Evolutionary conservation across 1,140 invertebrate species (phyloP).

Genomic region (Tetranychus cinnabarinus): DNA sequence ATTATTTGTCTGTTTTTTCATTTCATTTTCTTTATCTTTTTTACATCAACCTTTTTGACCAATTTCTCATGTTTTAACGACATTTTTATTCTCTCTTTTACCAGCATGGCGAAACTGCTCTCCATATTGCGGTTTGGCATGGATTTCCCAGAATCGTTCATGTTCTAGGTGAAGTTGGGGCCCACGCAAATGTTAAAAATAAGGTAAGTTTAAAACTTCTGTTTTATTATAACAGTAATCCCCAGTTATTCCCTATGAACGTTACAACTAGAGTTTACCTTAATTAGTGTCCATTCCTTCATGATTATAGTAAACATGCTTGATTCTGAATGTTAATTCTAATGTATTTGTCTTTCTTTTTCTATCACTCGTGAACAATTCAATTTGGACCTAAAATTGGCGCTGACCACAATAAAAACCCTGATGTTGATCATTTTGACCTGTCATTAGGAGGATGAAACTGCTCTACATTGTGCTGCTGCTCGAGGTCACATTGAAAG

Average conservation of each 20-base stretch:
- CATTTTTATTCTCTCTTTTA: no score
- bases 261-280: not conserved
- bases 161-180: constrained; percentile 24
- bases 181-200: constrained; percentile 22
- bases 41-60: no score
- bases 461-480: constrained; percentile 29
- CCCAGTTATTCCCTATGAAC: not conserved
- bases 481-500: constrained; percentile 31
- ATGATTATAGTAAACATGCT: no score
- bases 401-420: not conserved
- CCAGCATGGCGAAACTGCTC: constrained; percentile 26
- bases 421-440: not conserved
- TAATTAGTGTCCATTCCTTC: no score
- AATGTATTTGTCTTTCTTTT: not conserved
- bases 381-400: not conserved
- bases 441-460: constrained; percentile 29
- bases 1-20: no score
- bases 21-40: no score
- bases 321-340: not conserved
- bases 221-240: not conserved
- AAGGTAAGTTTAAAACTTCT: constrained; percentile 14
- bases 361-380: not conserved
- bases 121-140: constrained; percentile 32
- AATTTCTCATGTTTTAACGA: no score
- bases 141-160: constrained; percentile 27